Evolutionary conservation across 1,140 invertebrate genomes (phyloP).

Genomic region (Rhopalosiphum padi): DNA sequence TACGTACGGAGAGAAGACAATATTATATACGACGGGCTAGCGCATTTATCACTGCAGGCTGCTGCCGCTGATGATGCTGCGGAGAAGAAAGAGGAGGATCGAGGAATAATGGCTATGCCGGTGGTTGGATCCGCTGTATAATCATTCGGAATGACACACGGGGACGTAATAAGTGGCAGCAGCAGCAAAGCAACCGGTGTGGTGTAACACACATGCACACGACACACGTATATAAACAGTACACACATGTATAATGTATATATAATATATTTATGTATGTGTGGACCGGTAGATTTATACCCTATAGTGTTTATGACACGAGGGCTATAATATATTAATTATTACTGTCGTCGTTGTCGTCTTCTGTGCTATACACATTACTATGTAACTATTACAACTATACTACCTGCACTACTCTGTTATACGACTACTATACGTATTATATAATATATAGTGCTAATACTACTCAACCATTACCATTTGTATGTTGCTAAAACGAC

Average conservation of each 20-base stretch:
- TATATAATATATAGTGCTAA: neutral
- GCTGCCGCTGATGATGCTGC: neutral
- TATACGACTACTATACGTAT: neutral
- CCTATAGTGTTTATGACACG: constrained; percentile 43
- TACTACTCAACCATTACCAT: neutral
- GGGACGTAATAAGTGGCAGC: constrained; percentile 46
- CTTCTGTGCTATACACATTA: neutral
- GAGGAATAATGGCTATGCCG: neutral
- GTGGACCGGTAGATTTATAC: constrained; percentile 36
- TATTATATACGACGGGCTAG: neutral
- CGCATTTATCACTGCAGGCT: constrained; percentile 17
- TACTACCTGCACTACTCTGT: neutral
- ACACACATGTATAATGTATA: neutral
- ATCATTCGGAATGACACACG: constrained; percentile 49
- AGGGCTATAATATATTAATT: constrained; percentile 47
- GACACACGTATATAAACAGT: neutral
- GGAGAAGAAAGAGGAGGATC: neutral
- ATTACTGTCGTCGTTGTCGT: constrained; percentile 30
- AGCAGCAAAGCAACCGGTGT: constrained; percentile 27
- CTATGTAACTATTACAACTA: constrained; percentile 15
- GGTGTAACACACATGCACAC: neutral
- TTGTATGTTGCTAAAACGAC: neutral
- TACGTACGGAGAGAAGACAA: neutral
- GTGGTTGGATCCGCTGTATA: constrained; percentile 29
- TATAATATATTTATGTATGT: neutral